Percentiles rank a stretch among this genome's conserved stretches.
phyloP scores from a whole-genome alignment of 2,888 invertebrate species.

The Diplolepis rosae region DNA sequence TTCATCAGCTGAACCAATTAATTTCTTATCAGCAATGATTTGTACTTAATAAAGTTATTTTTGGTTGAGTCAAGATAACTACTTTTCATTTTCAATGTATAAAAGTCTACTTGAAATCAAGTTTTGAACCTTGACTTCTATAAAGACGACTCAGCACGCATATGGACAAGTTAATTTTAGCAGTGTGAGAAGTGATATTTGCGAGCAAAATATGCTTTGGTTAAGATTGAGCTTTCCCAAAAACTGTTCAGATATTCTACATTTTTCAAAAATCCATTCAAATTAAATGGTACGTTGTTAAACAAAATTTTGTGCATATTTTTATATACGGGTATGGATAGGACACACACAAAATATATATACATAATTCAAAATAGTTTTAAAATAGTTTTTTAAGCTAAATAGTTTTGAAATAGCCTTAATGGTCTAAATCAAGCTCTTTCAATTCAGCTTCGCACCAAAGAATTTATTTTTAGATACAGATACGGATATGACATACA shows the following conservation, averaged over 20 bases:
- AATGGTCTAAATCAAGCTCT: no score
- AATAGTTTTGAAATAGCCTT: no score
- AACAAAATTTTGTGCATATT: no score
- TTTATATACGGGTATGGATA: no score
- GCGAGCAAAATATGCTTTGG: neutral
- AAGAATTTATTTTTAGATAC: no score
- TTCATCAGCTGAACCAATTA: neutral
- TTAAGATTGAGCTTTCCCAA: neutral
- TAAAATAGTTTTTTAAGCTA: no score
- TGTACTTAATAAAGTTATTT: neutral
- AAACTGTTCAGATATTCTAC: neutral
- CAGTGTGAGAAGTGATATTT: constrained; percentile 7
- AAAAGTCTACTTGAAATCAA: neutral
- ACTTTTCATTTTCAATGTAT: neutral
- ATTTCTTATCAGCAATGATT: neutral
- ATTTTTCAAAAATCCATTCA: neutral
- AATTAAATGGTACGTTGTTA: no score
- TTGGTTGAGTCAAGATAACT: neutral
- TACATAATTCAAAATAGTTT: no score
- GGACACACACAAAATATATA: no score
- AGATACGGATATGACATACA: no score
- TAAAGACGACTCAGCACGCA: neutral
- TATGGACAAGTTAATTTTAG: constrained; percentile 27
- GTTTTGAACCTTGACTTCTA: neutral
- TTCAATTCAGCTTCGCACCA: no score